phyloP scores from a whole-genome alignment of 53 echinoderm and acorn worm species.

The Mesocentrotus franciscanus region DNA sequence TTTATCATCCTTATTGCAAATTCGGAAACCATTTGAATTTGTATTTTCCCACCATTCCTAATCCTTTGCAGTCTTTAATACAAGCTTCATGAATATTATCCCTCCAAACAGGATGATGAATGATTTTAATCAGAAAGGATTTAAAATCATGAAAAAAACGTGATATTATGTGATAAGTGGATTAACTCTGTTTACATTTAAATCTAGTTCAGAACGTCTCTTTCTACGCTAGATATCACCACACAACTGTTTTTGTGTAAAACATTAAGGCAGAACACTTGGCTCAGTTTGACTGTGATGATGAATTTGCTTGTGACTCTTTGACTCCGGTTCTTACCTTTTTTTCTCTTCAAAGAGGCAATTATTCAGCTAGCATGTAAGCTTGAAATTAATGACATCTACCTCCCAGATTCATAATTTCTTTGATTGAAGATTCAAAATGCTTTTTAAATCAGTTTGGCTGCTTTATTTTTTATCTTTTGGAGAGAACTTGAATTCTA shows the following conservation, averaged over 20 bases:
- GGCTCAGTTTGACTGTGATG: background rate
- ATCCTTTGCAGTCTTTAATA: background rate
- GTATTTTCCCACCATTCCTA: background rate
- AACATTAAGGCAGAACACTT: background rate
- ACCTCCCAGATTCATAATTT: background rate
- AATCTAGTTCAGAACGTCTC: background rate
- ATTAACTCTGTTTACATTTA: background rate
- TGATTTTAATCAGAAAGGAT: background rate
- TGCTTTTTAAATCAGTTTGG: background rate
- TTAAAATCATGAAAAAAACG: background rate
- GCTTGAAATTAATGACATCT: background rate
- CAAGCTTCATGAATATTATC: background rate
- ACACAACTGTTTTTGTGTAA: background rate
- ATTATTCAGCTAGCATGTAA: background rate
- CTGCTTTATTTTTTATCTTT: background rate
- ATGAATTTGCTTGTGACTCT: background rate
- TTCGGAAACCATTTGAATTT: background rate
- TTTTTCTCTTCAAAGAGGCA: background rate
- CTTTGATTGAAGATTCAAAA: slow-evolving; percentile 10
- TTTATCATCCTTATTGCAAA: background rate
- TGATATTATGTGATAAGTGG: background rate
- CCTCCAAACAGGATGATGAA: background rate
- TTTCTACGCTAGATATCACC: slow-evolving; percentile 27
- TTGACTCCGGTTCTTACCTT: background rate
- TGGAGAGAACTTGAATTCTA: background rate